Base-by-base conservation (phyloP, 2,888 invertebrate genomes). In the Agonopterix arenella region DNA sequence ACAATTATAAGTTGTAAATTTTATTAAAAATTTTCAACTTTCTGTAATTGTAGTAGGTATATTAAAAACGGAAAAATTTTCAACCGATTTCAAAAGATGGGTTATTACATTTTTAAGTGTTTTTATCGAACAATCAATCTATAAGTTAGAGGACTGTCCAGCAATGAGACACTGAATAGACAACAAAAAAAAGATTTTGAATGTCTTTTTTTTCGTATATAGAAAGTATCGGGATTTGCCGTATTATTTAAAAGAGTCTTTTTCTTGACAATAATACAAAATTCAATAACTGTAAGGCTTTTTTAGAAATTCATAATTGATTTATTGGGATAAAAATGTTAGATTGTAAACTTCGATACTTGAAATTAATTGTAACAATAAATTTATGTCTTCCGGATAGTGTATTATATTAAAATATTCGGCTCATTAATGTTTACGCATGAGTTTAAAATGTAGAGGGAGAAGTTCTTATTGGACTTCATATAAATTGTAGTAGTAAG, bases 301-400 rank as follows among this genome's bases (percentile, higher is more conserved):
- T 48, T 11, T 47, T 51, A 48, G 51, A 44, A 16, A 41, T 28
- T 45, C 16, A 50, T 48, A 53, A 56, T 57, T 49, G 66, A 28
- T 28, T 28, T 28, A 1, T 28, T 28, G 28, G 58, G 63, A 65
- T 64, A 57, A 63, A 61, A 54, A 55, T 64, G 60, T 62, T 73
- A 76, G 74, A 58, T 57, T 66, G 64, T 73, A 69, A 73, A 72
- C 66, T 64, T 66, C 60, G 56, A 66, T 67, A 67, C 64, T 71
- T 65, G 56, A 36, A 59, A 64, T 61, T 61, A 60, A 62, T 61
- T 58, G 61, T 73, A 73, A 76, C 77, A 80, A 80, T 79, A 83
- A 83, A 88, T 82, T 79, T 84, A 77, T 76, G 89, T 89, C 89
- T 89, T 89, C 89, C 89, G 88, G 73, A 74, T 88, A 89, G 86